Conservation (phyloP, 1,140 invertebrate genomes). For the Ceratoteleas bidentatus region DNA sequence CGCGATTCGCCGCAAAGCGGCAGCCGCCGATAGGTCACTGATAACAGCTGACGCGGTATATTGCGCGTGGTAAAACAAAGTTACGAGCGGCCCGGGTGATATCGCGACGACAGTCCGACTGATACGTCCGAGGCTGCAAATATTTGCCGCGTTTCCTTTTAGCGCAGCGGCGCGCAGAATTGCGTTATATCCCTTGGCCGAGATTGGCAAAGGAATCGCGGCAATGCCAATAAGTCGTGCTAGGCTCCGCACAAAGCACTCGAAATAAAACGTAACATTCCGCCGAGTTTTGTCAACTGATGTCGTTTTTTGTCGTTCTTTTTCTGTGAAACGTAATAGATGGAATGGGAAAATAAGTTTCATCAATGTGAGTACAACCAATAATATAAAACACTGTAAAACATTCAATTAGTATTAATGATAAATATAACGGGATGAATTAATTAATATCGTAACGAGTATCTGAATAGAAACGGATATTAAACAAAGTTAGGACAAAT, state of each 20-base stretch:
- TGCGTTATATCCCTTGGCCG: slow-evolving; percentile 35
- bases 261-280: slow-evolving; percentile 41
- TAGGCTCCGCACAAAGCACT: slow-evolving; percentile 27
- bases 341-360: no score
- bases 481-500: no score
- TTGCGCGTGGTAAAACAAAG: slow-evolving; percentile 51
- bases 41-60: slow-evolving; percentile 48
- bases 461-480: no score
- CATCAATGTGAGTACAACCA: no score
- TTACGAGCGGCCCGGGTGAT: slow-evolving; percentile 42
- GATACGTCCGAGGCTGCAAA: slow-evolving; percentile 34
- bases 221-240: slow-evolving; percentile 38
- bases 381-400: no score
- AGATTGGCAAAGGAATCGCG: slow-evolving; percentile 37
- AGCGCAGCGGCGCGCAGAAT: slow-evolving; percentile 21
- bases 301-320: no score
- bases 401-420: no score
- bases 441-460: no score
- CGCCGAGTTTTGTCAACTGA: slow-evolving; percentile 26
- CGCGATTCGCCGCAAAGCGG: background rate
- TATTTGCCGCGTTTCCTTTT: slow-evolving; percentile 49
- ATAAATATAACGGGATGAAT: no score
- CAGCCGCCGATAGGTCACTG: slow-evolving; percentile 27
- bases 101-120: slow-evolving; percentile 46
- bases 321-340: no score